Base-by-base conservation (phyloP, 2,797 vertebrate species). In the Semaprochilodus insignis region DNA sequence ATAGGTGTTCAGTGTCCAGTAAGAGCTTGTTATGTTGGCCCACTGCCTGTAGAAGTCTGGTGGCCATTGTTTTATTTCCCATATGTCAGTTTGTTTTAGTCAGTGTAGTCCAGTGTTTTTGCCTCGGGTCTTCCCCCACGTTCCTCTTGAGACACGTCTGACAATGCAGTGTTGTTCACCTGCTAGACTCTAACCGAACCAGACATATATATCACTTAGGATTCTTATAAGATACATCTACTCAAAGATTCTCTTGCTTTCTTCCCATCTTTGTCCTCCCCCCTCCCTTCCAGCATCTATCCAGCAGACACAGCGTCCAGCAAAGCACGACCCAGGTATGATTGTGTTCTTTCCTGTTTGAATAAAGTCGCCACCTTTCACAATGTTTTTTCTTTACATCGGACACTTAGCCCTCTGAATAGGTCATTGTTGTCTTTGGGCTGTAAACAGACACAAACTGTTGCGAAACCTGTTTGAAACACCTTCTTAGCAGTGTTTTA, bases 291-390 rank as follows among this genome's bases (percentile, higher is more conserved):
- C 91, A 99, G 98, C 98, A 99, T 90, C 95, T 98, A 86, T 99
- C 98, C 92, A 99, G 98, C 92, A 95, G 97, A 88, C 98, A 99
- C 95, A 99, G 97, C 87, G 97, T 98, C 87, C 98, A 99, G 93
- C 98, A 99, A 92, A 99, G 96, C 94, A 99, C 97, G 72, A 97
- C 96, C 82, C 98, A 99, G 97, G 98, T 99, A 96, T 88, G 63
- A 59, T 74, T n/a, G 16, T 51, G 25, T 36, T 70, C 54, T 21
- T 69, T 78, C 27, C 48, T 65, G 40, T 14, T 16, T 78, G n/a
- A 63, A 44, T 17, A 54, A 52, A 51, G 25, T 63, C 66, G 63
- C 81, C 70, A 81, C 44, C 77, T 84, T 74, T 76, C 69, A 76
- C 74, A 67, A 23, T 21, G 14, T 0, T 11, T 84, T 80, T 76